phyloP scores from a whole-genome alignment of 2,113 vertebrate genomes.

The Hippocampus guttulatus region DNA sequence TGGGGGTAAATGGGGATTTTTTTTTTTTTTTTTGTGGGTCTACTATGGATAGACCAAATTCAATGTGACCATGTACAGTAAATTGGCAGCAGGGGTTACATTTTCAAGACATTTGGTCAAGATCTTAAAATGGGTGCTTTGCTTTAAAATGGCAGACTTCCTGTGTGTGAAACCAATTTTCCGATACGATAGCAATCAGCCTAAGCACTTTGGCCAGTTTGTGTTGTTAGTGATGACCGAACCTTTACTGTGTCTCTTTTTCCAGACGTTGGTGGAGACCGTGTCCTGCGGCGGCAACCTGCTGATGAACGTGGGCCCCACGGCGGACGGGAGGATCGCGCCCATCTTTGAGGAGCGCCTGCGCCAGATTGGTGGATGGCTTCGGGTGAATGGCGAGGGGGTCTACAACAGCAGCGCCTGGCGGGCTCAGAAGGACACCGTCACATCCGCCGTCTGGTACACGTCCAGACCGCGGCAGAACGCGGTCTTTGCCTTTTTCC shows the following conservation, averaged over 20 bases:
- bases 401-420: constrained; percentile 85
- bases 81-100: no score
- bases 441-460: constrained; percentile 83
- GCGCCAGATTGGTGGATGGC: constrained; percentile 87
- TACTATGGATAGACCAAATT: no score
- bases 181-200: no score
- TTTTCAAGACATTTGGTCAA: no score
- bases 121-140: no score
- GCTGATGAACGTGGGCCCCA: constrained; percentile 90
- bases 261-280: constrained; percentile 79
- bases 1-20: not conserved
- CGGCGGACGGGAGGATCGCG: constrained; percentile 81
- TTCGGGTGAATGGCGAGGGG: constrained; percentile 84
- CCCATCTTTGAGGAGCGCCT: constrained; percentile 88
- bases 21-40: not conserved
- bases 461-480: constrained; percentile 75
- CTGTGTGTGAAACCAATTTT: no score
- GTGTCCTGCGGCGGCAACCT: constrained; percentile 94
- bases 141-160: no score
- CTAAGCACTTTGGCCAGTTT: no score
- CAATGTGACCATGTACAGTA: no score
- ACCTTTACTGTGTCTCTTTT: not conserved
- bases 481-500: constrained; percentile 78
- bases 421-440: constrained; percentile 83
- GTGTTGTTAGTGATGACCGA: no score